These are phyloP conservation scores for Arizona elegans DNA, from an alignment of 2,113 vertebrate species.

Conservation along the genomic window DNA sequence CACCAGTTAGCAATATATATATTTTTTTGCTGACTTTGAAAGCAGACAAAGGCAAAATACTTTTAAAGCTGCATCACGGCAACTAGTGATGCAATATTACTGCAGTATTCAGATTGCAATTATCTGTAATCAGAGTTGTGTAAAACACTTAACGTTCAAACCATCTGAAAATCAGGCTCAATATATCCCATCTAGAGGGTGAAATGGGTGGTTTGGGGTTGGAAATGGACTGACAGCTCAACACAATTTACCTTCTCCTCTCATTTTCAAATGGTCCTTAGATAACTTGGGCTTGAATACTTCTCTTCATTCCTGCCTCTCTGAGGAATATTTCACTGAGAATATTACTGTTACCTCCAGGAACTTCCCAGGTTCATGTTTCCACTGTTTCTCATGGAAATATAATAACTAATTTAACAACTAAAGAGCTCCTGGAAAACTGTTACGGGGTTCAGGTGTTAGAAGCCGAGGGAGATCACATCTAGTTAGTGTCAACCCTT, in stretches of 20 bases:
- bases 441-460: neutral
- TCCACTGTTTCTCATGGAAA: neutral
- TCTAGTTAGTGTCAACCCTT: neutral
- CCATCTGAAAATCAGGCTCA: neutral
- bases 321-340: neutral
- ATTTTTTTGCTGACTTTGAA: neutral
- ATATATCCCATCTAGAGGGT: neutral
- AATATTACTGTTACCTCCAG: neutral
- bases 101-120: neutral
- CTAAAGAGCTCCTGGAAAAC: neutral
- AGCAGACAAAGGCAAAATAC: neutral
- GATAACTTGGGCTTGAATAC: neutral
- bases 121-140: neutral
- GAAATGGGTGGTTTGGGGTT: neutral
- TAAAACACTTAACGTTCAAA: neutral
- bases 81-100: neutral
- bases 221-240: neutral
- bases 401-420: too few species aligned
- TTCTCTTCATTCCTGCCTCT: neutral
- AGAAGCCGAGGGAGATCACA: neutral
- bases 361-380: neutral
- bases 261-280: neutral
- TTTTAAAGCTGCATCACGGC: neutral
- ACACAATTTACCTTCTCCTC: neutral
- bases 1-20: neutral